A percentile compares a stretch with the other conserved stretches of the same genome.
These are phyloP conservation scores for Rhinoraja longicauda DNA, from an alignment of 2,797 vertebrate genomes.

Conservation along the genomic window DNA sequence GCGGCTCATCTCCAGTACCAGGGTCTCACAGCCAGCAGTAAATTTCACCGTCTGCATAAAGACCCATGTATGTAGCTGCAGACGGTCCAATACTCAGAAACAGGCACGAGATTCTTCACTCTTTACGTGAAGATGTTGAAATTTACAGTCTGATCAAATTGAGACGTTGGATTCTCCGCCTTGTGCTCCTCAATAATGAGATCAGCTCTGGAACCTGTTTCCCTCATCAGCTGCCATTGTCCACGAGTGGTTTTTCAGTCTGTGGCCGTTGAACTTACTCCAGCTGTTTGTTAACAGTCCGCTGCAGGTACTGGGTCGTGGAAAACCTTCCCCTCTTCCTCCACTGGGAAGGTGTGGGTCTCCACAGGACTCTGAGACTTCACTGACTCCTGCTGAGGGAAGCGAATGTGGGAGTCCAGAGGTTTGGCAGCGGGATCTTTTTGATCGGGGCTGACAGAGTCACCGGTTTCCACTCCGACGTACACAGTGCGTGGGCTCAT, in stretches of 20 bases:
- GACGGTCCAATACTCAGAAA: background rate
- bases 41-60: background rate
- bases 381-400: slow-evolving; percentile 10
- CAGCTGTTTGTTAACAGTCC: background rate
- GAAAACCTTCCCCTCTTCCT: slow-evolving; percentile 7
- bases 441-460: background rate
- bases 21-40: too few species aligned
- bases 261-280: background rate
- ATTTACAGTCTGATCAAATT: background rate
- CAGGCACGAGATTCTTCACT: background rate
- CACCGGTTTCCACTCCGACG: background rate
- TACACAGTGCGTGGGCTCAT: background rate
- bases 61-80: background rate
- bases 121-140: background rate
- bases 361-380: background rate
- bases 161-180: background rate
- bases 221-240: background rate
- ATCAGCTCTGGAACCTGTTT: background rate
- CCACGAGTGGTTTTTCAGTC: background rate
- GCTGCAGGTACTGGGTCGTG: background rate
- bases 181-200: background rate
- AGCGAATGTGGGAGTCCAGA: background rate
- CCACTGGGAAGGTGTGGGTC: background rate
- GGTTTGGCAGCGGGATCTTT: background rate
- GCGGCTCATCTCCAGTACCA: too few species aligned